Evolutionary conservation across 2,797 vertebrate genomes (phyloP).

Genomic region (Rhabdophis nuchalis): DNA sequence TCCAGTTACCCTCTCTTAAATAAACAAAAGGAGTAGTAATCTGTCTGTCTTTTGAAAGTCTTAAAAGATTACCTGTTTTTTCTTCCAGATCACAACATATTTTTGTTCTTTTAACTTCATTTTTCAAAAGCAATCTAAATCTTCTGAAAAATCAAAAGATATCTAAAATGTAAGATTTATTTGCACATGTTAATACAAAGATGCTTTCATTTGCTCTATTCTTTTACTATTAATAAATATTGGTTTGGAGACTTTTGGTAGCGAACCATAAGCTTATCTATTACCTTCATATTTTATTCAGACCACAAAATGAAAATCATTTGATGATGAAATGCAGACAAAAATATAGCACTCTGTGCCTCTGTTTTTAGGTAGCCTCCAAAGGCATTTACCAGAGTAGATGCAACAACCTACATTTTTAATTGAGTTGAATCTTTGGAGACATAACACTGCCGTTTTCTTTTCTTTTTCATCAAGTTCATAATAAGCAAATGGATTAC

Average conservation of each 20-base stretch:
- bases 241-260: conserved; percentile 34
- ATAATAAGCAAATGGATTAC: conserved; percentile 47
- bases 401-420: conserved; percentile 50
- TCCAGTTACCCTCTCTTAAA: not conserved
- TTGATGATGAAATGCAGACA: conserved; percentile 47
- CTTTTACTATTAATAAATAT: conserved; percentile 31
- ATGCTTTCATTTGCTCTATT: conserved; percentile 24
- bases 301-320: conserved; percentile 48
- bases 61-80: conserved; percentile 16
- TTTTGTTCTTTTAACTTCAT: not conserved
- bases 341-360: conserved; percentile 13
- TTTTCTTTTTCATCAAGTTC: conserved; percentile 3
- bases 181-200: conserved; percentile 35
- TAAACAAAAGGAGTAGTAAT: not conserved
- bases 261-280: conserved; percentile 28
- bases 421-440: conserved; percentile 36
- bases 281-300: conserved; percentile 44
- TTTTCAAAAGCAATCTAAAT: conserved; percentile 25
- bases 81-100: not conserved
- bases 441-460: conserved; percentile 35
- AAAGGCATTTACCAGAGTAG: conserved; percentile 30
- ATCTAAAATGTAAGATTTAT: conserved; percentile 9
- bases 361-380: conserved; percentile 49
- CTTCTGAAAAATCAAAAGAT: conserved; percentile 10
- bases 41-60: not conserved